Percentiles rank a stretch among this genome's conserved stretches.
phyloP scores from a whole-genome alignment of 2,888 invertebrate species.

The Agrochola lychnidis region DNA sequence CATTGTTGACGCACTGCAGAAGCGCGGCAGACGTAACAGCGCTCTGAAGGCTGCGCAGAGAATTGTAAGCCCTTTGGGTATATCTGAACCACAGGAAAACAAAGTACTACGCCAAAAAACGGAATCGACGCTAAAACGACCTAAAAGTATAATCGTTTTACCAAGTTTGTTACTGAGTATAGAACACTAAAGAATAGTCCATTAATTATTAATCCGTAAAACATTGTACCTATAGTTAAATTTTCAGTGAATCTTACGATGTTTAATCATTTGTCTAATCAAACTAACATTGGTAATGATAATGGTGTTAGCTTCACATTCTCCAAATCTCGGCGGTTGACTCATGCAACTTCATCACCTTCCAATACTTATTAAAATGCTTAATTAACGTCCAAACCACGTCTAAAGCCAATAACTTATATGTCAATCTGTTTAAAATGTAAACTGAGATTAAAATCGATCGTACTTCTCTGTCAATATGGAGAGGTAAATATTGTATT shows the following conservation, averaged over 20 bases:
- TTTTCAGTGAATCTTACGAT: slow-evolving; percentile 18
- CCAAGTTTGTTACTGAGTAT: no score
- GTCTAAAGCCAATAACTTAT: slow-evolving; percentile 48
- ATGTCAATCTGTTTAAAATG: slow-evolving; percentile 57
- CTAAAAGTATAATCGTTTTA: not conserved
- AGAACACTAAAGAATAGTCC: not conserved
- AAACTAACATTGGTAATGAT: slow-evolving; percentile 24
- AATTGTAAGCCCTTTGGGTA: no score
- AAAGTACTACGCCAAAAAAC: not conserved
- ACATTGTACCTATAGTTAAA: slow-evolving; percentile 12
- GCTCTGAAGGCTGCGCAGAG: no score
- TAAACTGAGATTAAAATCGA: slow-evolving; percentile 46
- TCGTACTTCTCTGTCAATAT: slow-evolving; percentile 52
- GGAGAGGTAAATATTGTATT: slow-evolving; percentile 45
- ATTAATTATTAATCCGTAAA: not conserved
- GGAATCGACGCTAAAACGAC: not conserved
- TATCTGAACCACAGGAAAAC: no score
- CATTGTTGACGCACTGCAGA: no score
- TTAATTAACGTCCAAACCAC: slow-evolving; percentile 40
- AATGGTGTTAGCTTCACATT: slow-evolving; percentile 7
- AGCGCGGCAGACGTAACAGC: no score
- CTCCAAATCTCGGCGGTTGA: slow-evolving; percentile 16
- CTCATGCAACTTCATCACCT: slow-evolving; percentile 43
- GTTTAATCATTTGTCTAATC: slow-evolving; percentile 41
- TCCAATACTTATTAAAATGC: slow-evolving; percentile 42